Conservation (phyloP, 2,888 invertebrate species). For the Beris morrisii region DNA sequence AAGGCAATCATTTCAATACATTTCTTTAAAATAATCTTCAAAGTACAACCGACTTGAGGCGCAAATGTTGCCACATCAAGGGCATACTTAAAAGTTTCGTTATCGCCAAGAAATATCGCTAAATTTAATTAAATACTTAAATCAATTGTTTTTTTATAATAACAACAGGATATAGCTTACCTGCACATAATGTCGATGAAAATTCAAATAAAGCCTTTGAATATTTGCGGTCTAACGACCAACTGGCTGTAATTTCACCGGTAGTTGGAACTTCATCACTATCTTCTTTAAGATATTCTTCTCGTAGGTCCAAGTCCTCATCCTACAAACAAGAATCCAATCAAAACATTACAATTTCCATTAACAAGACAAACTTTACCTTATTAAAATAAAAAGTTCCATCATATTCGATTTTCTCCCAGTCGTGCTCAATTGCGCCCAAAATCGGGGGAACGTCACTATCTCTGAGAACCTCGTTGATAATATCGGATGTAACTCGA, state of each 20-base stretch:
- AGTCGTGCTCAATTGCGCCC: slow-evolving; percentile 52
- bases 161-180: slow-evolving; percentile 41
- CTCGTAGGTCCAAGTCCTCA: slow-evolving; percentile 51
- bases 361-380: not conserved
- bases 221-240: slow-evolving; percentile 45
- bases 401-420: slow-evolving; percentile 54
- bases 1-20: slow-evolving; percentile 52
- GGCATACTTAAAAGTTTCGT: slow-evolving; percentile 44
- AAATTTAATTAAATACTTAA: not conserved
- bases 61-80: slow-evolving; percentile 47
- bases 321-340: slow-evolving; percentile 43
- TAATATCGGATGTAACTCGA: slow-evolving; percentile 51
- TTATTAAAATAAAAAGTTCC: slow-evolving; percentile 40
- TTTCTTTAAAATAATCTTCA: slow-evolving; percentile 50
- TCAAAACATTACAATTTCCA: not conserved
- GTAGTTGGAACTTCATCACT: slow-evolving; percentile 42
- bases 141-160: not conserved
- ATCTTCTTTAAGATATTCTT: slow-evolving; percentile 50
- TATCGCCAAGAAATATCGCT: slow-evolving; percentile 49
- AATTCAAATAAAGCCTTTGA: slow-evolving; percentile 42
- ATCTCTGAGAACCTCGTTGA: slow-evolving; percentile 55
- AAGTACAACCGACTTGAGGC: slow-evolving; percentile 51
- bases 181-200: slow-evolving; percentile 47
- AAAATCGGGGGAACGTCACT: slow-evolving; percentile 53
- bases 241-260: slow-evolving; percentile 46